These are phyloP conservation scores for Zaprionus bogoriensis DNA, from an alignment of 2,888 invertebrate species.

Conservation along the genomic window DNA sequence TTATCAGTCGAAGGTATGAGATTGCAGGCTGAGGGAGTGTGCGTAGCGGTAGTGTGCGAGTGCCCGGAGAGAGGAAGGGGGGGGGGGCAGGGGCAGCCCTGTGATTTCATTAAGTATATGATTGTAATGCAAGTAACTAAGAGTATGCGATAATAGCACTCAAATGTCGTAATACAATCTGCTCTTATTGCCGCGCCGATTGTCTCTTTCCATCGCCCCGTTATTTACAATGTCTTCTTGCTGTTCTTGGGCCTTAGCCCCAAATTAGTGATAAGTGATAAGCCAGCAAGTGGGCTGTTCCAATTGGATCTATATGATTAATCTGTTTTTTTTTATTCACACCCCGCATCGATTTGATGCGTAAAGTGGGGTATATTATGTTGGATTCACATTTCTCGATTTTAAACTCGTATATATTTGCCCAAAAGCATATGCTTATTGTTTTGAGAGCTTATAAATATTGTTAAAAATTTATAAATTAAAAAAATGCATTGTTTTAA, in stretches of 20 bases:
- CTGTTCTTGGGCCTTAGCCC: neutral
- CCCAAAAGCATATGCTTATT: too few relatives aligned
- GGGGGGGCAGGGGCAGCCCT: neutral
- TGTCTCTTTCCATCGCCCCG: neutral
- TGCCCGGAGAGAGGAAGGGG: neutral
- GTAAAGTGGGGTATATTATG: neutral
- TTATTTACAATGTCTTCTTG: neutral
- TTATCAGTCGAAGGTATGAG: slow-evolving; percentile 41
- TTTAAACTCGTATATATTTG: too few relatives aligned
- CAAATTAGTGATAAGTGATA: neutral
- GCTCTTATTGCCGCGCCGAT: neutral
- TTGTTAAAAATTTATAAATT: too few relatives aligned
- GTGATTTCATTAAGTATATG: slow-evolving; percentile 39
- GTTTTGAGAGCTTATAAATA: too few relatives aligned
- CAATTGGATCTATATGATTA: neutral
- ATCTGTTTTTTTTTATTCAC: neutral
- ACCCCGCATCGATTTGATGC: neutral
- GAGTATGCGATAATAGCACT: neutral
- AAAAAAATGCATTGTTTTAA: too few relatives aligned
- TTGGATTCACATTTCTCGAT: neutral
- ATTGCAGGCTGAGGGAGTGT: too few relatives aligned
- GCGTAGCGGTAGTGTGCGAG: neutral
- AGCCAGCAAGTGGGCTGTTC: neutral
- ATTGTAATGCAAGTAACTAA: slow-evolving; percentile 37
- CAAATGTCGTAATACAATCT: slow-evolving; percentile 25